Conservation (phyloP, 2,113 vertebrate genomes). For the Chionomys nivalis region DNA sequence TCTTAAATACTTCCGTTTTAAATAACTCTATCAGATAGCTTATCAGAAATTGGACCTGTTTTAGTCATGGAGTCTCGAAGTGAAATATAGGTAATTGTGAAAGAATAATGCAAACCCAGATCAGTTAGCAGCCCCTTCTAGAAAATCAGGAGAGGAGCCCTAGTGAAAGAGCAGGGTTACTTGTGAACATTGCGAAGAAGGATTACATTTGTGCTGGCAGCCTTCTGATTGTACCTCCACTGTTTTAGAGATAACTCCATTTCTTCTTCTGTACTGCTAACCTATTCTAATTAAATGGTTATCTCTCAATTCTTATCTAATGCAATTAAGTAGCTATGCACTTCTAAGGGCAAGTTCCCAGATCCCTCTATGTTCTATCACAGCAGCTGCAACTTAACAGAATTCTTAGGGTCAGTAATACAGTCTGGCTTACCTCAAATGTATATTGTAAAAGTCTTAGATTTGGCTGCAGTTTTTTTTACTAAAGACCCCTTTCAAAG, state of each 20-base stretch:
- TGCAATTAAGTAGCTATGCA: neutral
- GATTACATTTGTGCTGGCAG: neutral
- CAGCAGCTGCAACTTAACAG: neutral
- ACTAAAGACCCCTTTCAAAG: neutral
- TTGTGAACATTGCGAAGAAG: neutral
- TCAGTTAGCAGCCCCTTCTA: neutral
- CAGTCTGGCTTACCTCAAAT: neutral
- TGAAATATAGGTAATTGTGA: neutral
- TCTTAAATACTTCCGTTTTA: neutral
- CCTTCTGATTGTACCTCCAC: neutral
- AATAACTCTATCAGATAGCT: neutral
- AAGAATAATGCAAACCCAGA: neutral
- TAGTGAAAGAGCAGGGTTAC: neutral
- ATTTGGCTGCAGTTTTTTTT: neutral
- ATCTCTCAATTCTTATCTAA: neutral
- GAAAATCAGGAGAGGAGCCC: neutral
- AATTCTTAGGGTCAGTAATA: neutral
- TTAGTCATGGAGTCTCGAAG: neutral
- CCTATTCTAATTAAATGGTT: constrained; percentile 23
- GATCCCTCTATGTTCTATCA: neutral
- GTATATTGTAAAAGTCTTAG: neutral
- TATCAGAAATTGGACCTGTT: neutral
- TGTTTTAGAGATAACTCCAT: neutral
- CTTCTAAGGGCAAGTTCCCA: neutral
- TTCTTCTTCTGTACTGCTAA: neutral